These are phyloP conservation scores for Argyra leucocephala DNA, from an alignment of 2,888 invertebrate species.

Conservation along the genomic window DNA sequence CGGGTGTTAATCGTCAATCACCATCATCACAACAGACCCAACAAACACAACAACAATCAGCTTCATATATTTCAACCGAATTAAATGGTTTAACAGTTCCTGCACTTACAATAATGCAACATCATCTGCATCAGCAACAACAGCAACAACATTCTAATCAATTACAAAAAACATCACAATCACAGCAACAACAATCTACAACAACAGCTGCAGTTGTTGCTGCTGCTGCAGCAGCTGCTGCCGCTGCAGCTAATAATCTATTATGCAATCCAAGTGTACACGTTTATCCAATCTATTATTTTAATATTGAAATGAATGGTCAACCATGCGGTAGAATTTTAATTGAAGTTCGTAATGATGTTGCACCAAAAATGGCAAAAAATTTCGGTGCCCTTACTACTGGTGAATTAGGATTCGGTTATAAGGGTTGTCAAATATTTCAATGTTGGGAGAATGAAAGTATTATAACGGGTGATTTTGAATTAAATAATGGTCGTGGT, in stretches of 20 bases:
- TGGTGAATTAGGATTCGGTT: slow-evolving; percentile 65
- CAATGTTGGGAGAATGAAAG: slow-evolving; percentile 77
- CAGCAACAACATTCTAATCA: slow-evolving; percentile 26
- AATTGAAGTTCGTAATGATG: slow-evolving; percentile 67
- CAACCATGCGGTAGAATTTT: slow-evolving; percentile 61
- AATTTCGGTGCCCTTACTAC: slow-evolving; percentile 64
- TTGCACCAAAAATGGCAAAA: slow-evolving; percentile 71
- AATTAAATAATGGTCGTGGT: slow-evolving; percentile 70
- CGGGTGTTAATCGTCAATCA: not conserved
- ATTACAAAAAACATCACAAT: slow-evolving; percentile 24
- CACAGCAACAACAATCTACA: slow-evolving; percentile 25
- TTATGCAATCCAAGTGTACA: slow-evolving; percentile 48
- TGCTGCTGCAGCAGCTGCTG: slow-evolving; percentile 5
- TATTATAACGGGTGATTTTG: slow-evolving; percentile 72
- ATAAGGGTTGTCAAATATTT: slow-evolving; percentile 70
- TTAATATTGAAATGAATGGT: slow-evolving; percentile 66
- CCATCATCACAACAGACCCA: not conserved
- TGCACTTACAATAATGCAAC: slow-evolving; percentile 22
- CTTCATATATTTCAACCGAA: slow-evolving; percentile 18
- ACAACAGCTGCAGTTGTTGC: slow-evolving; percentile 32
- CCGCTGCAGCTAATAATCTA: slow-evolving; percentile 31
- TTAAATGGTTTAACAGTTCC: slow-evolving; percentile 26
- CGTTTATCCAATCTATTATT: slow-evolving; percentile 62
- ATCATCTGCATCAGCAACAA: slow-evolving; percentile 22
- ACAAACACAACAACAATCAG: not conserved